phyloP scores from a whole-genome alignment of 2,797 vertebrate genomes.

The Stomatorhinus walkeri region DNA sequence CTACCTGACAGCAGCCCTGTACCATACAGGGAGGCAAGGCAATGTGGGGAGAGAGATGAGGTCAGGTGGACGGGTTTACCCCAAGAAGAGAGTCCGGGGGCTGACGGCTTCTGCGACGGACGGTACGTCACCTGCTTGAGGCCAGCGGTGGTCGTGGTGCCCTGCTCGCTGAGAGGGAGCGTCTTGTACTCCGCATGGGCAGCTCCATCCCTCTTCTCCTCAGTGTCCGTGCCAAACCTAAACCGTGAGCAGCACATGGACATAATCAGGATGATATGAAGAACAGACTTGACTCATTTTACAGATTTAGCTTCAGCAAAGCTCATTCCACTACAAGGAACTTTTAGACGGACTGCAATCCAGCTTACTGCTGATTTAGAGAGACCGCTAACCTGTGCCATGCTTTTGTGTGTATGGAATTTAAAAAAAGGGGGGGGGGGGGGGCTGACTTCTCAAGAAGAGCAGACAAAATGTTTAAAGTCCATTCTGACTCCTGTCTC shows the following conservation, averaged over 20 bases:
- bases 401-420: slow-evolving; percentile 32
- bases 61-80: neutral
- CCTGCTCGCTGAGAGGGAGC: slow-evolving; percentile 52
- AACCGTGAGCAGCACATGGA: neutral
- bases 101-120: neutral
- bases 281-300: slow-evolving; percentile 36
- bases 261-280: slow-evolving; percentile 26
- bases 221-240: slow-evolving; percentile 59
- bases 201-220: slow-evolving; percentile 57
- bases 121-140: slow-evolving; percentile 58
- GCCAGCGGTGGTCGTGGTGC: slow-evolving; percentile 49
- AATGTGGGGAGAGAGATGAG: neutral
- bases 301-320: slow-evolving; percentile 31
- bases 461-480: neutral
- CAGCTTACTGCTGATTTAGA: slow-evolving; percentile 25
- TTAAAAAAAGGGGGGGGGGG: neutral
- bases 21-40: neutral
- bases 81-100: neutral
- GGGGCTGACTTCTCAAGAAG: neutral
- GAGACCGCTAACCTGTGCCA: slow-evolving; percentile 32
- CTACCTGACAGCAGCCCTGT: slow-evolving; percentile 81
- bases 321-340: slow-evolving; percentile 27
- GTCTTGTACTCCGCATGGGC: slow-evolving; percentile 63
- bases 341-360: slow-evolving; percentile 28
- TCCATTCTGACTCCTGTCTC: slow-evolving; percentile 7